Evolutionary conservation across 2,888 invertebrate species (phyloP).

Genomic region (Meganola albula): DNA sequence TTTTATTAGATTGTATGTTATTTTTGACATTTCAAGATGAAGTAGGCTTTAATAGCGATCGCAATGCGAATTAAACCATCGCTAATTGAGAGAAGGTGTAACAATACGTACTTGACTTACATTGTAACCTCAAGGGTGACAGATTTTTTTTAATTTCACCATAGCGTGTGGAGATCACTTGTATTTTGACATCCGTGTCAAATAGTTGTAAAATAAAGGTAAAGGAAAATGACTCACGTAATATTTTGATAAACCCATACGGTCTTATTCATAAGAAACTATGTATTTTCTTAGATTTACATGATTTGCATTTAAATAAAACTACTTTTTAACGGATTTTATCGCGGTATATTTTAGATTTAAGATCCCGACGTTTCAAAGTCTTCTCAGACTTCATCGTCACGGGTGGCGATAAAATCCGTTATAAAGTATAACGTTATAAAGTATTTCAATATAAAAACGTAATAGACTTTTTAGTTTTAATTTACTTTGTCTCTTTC

Average conservation of each 20-base stretch:
- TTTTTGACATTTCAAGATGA: slow-evolving; percentile 36
- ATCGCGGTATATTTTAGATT: no score
- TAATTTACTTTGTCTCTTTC: no score
- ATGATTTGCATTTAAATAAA: no score
- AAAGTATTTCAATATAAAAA: no score
- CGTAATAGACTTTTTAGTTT: no score
- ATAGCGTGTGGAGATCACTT: slow-evolving; percentile 28
- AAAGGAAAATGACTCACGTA: slow-evolving; percentile 23
- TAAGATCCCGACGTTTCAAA: no score
- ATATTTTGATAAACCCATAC: slow-evolving; percentile 12
- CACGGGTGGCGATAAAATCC: no score
- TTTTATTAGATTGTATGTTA: slow-evolving; percentile 10
- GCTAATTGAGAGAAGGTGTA: slow-evolving; percentile 40
- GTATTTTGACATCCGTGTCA: slow-evolving; percentile 33
- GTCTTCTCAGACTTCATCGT: no score
- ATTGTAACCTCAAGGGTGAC: slow-evolving; percentile 33
- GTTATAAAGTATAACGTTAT: no score
- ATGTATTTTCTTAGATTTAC: no score
- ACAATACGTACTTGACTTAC: slow-evolving; percentile 38
- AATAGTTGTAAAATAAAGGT: slow-evolving; percentile 24
- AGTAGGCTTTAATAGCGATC: slow-evolving; percentile 47
- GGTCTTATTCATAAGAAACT: no score
- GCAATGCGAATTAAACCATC: slow-evolving; percentile 43
- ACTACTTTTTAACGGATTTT: no score
- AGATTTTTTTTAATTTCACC: slow-evolving; percentile 17